phyloP scores from a whole-genome alignment of 1,140 invertebrate species.

The Hermatobates lingyangjiaoensis region DNA sequence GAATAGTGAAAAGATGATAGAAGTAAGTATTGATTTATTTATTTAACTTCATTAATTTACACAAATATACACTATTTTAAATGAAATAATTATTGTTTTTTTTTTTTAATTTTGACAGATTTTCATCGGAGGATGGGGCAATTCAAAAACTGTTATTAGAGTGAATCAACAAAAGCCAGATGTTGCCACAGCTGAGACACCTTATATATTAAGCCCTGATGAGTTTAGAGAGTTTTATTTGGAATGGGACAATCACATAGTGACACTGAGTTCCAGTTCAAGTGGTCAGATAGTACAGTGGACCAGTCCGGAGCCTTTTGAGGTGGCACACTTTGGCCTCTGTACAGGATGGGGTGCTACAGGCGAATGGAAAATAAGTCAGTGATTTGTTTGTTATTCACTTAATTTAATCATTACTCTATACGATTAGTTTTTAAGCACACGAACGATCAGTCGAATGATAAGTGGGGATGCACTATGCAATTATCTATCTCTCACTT shows the following conservation, averaged over 20 bases:
- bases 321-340: slow-evolving; percentile 50
- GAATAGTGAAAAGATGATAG: slow-evolving; percentile 48
- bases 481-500: neutral
- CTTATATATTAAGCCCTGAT: slow-evolving; percentile 39
- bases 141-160: slow-evolving; percentile 62
- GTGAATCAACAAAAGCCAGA: slow-evolving; percentile 60
- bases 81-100: neutral
- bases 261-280: slow-evolving; percentile 41
- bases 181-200: slow-evolving; percentile 46
- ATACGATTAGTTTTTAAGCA: neutral
- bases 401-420: neutral
- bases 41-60: neutral
- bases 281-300: slow-evolving; percentile 36
- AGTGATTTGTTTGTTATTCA: slow-evolving; percentile 22
- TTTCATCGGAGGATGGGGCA: slow-evolving; percentile 68
- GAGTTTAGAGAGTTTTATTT: slow-evolving; percentile 70
- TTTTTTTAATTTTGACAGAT: slow-evolving; percentile 27
- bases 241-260: slow-evolving; percentile 43
- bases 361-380: slow-evolving; percentile 67
- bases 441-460: neutral
- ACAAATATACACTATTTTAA: neutral
- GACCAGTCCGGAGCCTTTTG: slow-evolving; percentile 44
- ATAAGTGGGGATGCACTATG: neutral
- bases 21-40: slow-evolving; percentile 27
- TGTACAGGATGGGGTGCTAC: slow-evolving; percentile 67